Evolutionary conservation across 2,888 invertebrate species (phyloP).

Genomic region (Athalia circularis): DNA sequence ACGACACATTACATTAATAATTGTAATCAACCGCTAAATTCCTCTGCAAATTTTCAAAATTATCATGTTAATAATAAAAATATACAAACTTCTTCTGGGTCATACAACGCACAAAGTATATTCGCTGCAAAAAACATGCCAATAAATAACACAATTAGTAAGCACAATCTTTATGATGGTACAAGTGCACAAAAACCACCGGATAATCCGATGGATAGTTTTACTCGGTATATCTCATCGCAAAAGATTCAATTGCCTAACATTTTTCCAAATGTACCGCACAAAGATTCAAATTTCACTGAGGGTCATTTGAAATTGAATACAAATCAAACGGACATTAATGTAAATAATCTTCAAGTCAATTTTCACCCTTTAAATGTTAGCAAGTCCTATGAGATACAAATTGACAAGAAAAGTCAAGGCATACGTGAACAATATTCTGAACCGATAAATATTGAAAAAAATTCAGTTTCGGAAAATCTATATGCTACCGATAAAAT

Average conservation of each 20-base stretch:
- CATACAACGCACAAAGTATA: constrained; percentile 38
- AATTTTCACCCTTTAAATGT: background rate
- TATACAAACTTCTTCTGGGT: constrained; percentile 33
- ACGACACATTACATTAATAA: constrained; percentile 5
- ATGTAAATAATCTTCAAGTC: constrained; percentile 8
- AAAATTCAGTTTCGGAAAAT: background rate
- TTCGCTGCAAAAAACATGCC: constrained; percentile 13
- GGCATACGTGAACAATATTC: constrained; percentile 4
- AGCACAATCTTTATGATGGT: constrained; percentile 1
- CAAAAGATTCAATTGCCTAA: constrained; percentile 2
- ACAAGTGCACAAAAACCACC: constrained; percentile 30
- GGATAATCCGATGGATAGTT: background rate
- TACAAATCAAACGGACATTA: background rate
- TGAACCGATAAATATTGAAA: background rate
- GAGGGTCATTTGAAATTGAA: background rate
- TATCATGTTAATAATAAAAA: constrained; percentile 31
- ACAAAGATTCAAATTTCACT: background rate
- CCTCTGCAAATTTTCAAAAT: constrained; percentile 12
- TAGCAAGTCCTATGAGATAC: background rate
- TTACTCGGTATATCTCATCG: constrained; percentile 9
- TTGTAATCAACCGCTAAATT: constrained; percentile 26
- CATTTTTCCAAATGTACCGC: constrained; percentile 11
- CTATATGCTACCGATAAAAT: background rate
- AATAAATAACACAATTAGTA: constrained; percentile 13
- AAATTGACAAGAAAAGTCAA: constrained; percentile 16